These are phyloP conservation scores for Cephus spinipes DNA, from an alignment of 2,888 invertebrate genomes.

Conservation along the genomic window DNA sequence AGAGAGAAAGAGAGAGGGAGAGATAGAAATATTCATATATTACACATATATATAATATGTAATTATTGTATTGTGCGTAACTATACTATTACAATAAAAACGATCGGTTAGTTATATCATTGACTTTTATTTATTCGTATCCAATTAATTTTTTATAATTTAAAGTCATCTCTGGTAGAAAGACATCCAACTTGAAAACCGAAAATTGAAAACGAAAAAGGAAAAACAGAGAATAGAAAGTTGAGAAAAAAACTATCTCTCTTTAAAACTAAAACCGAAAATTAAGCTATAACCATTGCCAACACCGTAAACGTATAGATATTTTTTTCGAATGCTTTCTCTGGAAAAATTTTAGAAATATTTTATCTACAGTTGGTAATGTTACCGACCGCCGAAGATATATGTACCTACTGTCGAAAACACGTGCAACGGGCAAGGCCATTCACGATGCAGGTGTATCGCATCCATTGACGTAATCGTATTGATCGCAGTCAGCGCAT, in stretches of 20 bases:
- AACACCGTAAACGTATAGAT: no score
- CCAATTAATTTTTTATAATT: neutral
- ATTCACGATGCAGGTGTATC: neutral
- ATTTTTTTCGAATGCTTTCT: no score
- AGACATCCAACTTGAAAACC: no score
- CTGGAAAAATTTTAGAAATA: neutral
- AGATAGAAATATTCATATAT: conserved; percentile 38
- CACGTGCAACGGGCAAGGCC: neutral
- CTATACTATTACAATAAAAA: conserved; percentile 46
- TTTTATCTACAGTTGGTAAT: neutral
- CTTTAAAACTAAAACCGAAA: no score
- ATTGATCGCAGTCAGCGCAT: conserved; percentile 50
- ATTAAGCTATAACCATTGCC: no score
- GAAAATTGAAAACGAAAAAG: no score
- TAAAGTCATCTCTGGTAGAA: no score
- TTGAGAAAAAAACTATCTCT: no score
- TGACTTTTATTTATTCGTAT: neutral
- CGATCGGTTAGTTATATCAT: conserved; percentile 45
- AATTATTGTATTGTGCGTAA: conserved; percentile 51
- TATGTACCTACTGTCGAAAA: neutral
- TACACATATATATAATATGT: conserved; percentile 43
- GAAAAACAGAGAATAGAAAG: no score
- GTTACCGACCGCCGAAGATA: neutral
- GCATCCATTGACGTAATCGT: conserved; percentile 18
- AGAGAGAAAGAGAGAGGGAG: neutral